phyloP scores from a whole-genome alignment of 1,140 invertebrate genomes.

The Calliphora vicina region DNA sequence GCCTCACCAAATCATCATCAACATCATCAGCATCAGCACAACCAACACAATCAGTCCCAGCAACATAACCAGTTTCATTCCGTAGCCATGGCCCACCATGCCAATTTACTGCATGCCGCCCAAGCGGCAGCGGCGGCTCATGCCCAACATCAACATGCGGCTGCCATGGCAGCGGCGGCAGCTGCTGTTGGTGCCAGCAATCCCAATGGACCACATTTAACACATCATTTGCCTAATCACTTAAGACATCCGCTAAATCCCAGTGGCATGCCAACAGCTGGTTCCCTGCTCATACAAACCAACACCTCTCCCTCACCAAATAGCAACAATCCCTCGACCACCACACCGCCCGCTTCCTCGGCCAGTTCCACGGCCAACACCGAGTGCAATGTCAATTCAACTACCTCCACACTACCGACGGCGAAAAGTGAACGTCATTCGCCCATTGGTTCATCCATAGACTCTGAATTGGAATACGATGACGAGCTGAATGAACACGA shows the following conservation, averaged over 20 bases:
- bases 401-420: conserved; percentile 22
- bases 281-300: background rate
- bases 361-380: conserved; percentile 14
- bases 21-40: conserved; percentile 48
- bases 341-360: conserved; percentile 45
- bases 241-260: conserved; percentile 36
- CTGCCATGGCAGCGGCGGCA: conserved; percentile 52
- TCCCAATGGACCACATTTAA: conserved; percentile 34
- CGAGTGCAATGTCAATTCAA: conserved; percentile 30
- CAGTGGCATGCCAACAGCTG: conserved; percentile 12
- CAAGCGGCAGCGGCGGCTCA: conserved; percentile 56
- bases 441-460: conserved; percentile 59
- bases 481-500: conserved; percentile 69
- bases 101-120: conserved; percentile 56
- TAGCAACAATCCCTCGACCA: conserved; percentile 46
- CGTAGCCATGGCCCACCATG: conserved; percentile 58
- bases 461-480: conserved; percentile 71
- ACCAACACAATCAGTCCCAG: conserved; percentile 43
- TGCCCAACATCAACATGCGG: conserved; percentile 53
- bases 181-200: conserved; percentile 47
- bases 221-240: conserved; percentile 42
- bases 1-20: conserved; percentile 39
- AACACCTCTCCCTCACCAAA: conserved; percentile 32
- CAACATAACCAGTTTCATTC: conserved; percentile 54
- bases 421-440: conserved; percentile 60